These are phyloP conservation scores for Psittacula echo DNA, from an alignment of 2,797 vertebrate species.

Conservation along the genomic window DNA sequence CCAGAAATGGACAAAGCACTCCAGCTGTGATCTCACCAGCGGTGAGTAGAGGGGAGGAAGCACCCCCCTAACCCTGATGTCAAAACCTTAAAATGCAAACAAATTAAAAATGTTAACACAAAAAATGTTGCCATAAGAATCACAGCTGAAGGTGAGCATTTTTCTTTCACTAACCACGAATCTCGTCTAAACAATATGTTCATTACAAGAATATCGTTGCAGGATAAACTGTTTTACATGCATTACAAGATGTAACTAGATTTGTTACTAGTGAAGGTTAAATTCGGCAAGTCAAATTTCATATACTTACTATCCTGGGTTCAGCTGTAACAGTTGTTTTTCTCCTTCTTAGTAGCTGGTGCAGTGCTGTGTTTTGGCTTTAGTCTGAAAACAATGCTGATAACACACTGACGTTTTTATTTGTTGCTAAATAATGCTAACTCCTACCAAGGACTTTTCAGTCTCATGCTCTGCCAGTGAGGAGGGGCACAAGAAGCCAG, in stretches of 20 bases:
- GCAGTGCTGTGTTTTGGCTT: background rate
- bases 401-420: background rate
- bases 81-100: background rate
- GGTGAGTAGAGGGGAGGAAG: background rate
- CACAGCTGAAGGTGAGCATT: background rate
- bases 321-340: background rate
- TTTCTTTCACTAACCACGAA: background rate
- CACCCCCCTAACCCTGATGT: background rate
- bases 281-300: background rate
- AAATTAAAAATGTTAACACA: background rate
- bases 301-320: background rate
- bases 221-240: background rate
- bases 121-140: background rate
- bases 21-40: background rate
- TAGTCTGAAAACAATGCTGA: background rate
- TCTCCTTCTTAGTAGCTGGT: background rate
- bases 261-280: background rate
- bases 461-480: no score
- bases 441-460: no score
- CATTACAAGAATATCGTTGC: background rate
- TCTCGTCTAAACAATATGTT: background rate
- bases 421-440: no score
- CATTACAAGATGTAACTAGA: background rate
- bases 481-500: no score
- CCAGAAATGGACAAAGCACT: background rate